phyloP scores from a whole-genome alignment of 2,797 vertebrate genomes.

The Hylomyscus alleni region DNA sequence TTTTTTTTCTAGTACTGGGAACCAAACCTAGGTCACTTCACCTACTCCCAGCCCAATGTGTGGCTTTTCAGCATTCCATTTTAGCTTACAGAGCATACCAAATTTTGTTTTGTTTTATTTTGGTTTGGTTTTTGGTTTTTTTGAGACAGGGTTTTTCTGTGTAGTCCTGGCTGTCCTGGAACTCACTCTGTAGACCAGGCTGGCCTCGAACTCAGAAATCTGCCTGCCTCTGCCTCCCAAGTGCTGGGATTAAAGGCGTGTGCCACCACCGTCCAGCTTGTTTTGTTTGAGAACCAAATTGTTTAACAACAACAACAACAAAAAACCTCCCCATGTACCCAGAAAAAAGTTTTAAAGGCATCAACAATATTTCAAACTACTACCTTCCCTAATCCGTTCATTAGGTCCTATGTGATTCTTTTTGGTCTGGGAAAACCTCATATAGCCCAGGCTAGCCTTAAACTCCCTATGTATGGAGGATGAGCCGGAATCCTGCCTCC shows the following conservation, averaged over 20 bases:
- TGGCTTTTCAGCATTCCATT: background rate
- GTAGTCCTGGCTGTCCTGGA: too few species aligned
- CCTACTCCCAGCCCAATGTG: background rate
- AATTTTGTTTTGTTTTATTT: background rate
- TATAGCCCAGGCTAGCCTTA: background rate
- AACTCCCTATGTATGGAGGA: too few species aligned
- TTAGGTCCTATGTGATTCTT: background rate
- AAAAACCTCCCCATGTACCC: background rate
- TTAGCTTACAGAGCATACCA: background rate
- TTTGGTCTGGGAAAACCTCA: background rate
- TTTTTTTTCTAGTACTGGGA: background rate
- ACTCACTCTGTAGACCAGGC: too few species aligned
- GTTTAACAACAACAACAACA: background rate
- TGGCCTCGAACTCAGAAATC: too few species aligned
- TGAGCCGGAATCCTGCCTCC: background rate
- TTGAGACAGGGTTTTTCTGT: too few species aligned
- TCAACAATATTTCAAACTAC: constrained; percentile 18
- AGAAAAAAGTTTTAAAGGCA: background rate
- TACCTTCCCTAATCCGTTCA: background rate
- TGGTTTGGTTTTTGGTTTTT: too few species aligned
- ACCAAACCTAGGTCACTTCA: background rate
- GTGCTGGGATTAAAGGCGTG: too few species aligned
- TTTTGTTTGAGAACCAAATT: background rate
- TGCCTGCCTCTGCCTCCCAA: too few species aligned
- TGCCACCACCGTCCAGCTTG: too few species aligned